Evolutionary conservation across 2,888 invertebrate genomes (phyloP), one percentile per base, ranked within the genome.

Genomic region (Dryobota labecula): DNA sequence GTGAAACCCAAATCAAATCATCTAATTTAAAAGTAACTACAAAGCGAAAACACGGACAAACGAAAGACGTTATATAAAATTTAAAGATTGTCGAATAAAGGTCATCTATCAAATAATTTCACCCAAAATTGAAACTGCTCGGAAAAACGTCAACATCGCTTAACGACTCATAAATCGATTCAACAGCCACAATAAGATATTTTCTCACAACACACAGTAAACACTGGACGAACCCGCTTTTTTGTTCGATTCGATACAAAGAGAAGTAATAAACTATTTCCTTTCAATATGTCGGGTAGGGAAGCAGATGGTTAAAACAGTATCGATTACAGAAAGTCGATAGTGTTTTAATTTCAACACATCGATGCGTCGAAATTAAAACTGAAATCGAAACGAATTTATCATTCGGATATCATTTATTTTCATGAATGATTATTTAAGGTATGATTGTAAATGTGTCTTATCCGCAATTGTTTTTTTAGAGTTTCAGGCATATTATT

Each of bases 201-300:
- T 84, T 81, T 71, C 76, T 65, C 65, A 45, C 68, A 61, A 85
- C 76, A 84, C 65, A 76, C 74, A 58, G 70, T 84, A 82, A 85
- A 84, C 82, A 80, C 43, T 77, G 64, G 58, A 56, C 65, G 51
- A 67, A 56, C 56, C 60, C 76, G 62, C 76, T 83, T 85, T 85
- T 85, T 84, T 85, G 76, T 83, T 67, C 78, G 72, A 82, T 66
- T 76, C 80, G 70, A 82, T 73, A 86, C 83, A 87, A 87, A 87
- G 83, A 63, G 68, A 77, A 82, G 85, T 84, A 89, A 87, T 88
- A 87, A 87, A 87, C 82, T 80, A 68, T 75, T 80, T 79, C 79
- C 68, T 80, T 87, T 80, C 87, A 88, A 90, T 89, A 87, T 84
- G 84, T 72, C 69, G 80, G 62, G 72, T 53, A 74, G 82, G 77